Percentiles rank a stretch among this genome's conserved stretches.
These are phyloP conservation scores for Bombus fervidus DNA, from an alignment of 1,140 invertebrate species.

Conservation along the genomic window DNA sequence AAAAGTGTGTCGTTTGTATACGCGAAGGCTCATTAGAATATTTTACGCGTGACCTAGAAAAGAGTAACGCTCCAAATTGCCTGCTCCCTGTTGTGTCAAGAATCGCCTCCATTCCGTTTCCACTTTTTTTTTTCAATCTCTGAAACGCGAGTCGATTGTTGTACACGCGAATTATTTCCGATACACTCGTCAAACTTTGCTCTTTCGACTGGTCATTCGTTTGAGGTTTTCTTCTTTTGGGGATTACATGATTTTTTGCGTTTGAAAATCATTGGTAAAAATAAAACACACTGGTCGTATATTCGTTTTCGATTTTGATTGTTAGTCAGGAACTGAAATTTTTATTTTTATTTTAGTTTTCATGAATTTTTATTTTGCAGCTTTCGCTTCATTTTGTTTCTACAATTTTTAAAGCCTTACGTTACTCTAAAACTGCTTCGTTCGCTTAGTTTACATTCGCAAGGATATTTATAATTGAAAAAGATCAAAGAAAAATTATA, in stretches of 20 bases:
- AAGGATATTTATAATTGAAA: no score
- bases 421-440: no score
- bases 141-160: neutral
- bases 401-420: no score
- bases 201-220: neutral
- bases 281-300: no score
- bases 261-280: no score
- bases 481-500: no score
- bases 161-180: neutral
- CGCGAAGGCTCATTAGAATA: conserved; percentile 52
- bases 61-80: neutral
- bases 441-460: no score
- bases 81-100: neutral
- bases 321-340: no score
- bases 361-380: neutral
- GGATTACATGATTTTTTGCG: neutral
- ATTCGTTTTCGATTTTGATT: no score
- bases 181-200: neutral
- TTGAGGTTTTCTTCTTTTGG: neutral
- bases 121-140: neutral
- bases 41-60: conserved; percentile 51
- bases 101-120: neutral
- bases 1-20: conserved; percentile 50
- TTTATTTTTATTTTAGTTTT: no score
- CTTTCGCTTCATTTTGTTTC: no score